These are phyloP conservation scores for Rhopalosiphum padi DNA, from an alignment of 1,140 invertebrate species.

Conservation along the genomic window DNA sequence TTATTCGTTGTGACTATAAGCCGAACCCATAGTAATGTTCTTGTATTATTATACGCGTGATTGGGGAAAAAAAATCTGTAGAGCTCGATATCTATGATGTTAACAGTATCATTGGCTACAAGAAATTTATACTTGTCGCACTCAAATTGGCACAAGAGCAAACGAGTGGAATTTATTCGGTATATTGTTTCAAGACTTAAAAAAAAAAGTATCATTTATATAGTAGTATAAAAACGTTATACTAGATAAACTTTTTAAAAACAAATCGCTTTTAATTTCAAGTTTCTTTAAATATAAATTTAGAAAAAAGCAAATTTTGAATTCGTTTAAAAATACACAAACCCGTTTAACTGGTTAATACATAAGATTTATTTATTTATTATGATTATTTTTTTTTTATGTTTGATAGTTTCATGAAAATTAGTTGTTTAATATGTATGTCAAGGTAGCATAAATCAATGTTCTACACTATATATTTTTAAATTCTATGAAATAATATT, in stretches of 20 bases:
- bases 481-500: background rate
- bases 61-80: background rate
- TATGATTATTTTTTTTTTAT: background rate
- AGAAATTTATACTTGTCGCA: background rate
- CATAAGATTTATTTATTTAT: background rate
- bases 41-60: background rate
- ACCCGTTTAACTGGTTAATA: background rate
- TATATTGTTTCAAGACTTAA: background rate
- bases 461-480: background rate
- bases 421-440: background rate
- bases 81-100: background rate
- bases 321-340: background rate
- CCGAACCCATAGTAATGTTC: background rate
- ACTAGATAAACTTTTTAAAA: background rate
- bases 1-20: background rate
- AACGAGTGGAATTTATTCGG: background rate
- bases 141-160: background rate
- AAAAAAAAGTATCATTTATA: background rate
- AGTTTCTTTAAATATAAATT: background rate
- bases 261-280: background rate
- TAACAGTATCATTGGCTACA: background rate
- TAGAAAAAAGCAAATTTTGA: background rate
- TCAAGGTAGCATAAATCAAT: constrained; percentile 21
- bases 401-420: background rate
- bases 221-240: background rate